Evolutionary conservation across 2,113 vertebrate species (phyloP).

Genomic region (Labeo catla): DNA sequence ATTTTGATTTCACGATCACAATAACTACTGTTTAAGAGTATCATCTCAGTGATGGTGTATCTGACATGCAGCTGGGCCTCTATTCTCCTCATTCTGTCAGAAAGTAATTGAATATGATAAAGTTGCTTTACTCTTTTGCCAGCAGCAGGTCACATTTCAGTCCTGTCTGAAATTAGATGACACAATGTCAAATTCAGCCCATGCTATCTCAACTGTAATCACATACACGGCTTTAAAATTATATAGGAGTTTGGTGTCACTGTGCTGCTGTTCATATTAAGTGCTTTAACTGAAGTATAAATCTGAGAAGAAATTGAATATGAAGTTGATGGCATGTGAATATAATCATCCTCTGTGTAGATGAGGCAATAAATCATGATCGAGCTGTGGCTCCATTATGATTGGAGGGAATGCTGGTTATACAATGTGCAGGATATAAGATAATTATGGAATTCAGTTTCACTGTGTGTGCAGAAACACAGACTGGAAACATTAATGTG

Average conservation of each 20-base stretch:
- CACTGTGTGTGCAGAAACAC: not conserved
- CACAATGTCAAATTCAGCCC: slow-evolving; percentile 24
- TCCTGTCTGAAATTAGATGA: slow-evolving; percentile 8
- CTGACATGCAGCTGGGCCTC: slow-evolving; percentile 1
- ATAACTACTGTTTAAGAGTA: not conserved
- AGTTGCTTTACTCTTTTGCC: slow-evolving; percentile 15
- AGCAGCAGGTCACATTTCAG: slow-evolving; percentile 17
- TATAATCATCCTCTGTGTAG: not conserved
- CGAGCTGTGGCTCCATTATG: not conserved
- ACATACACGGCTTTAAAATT: slow-evolving; percentile 11
- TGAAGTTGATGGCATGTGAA: not conserved
- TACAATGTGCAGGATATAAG: not conserved
- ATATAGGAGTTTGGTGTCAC: not conserved
- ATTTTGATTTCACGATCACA: not conserved
- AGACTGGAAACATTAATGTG: not conserved
- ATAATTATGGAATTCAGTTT: slow-evolving; percentile 12
- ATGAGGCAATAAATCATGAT: slow-evolving; percentile 8
- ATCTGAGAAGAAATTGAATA: slow-evolving; percentile 7
- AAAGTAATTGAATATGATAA: slow-evolving; percentile 14
- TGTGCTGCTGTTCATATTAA: not conserved
- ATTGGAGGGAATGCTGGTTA: not conserved
- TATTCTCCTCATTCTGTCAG: not conserved
- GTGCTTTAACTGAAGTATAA: slow-evolving; percentile 9
- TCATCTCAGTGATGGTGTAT: not conserved
- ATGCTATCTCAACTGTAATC: slow-evolving; percentile 4